These are phyloP conservation scores for Chelidonichthys spinosus DNA, from an alignment of 2,797 vertebrate genomes.

Conservation along the genomic window DNA sequence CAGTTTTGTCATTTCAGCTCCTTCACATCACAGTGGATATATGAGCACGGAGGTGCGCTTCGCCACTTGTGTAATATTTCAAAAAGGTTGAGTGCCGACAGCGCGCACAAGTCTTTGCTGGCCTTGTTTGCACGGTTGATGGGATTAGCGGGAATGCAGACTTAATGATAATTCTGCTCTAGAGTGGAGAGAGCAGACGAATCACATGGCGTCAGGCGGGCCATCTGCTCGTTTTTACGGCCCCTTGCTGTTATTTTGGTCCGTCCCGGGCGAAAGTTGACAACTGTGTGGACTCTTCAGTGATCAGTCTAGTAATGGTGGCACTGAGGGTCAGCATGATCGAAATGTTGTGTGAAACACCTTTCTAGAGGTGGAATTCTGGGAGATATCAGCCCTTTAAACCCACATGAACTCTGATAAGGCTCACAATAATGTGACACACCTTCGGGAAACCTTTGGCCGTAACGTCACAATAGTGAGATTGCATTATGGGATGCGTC, in stretches of 20 bases:
- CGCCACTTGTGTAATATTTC: neutral
- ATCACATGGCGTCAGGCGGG: slow-evolving; percentile 13
- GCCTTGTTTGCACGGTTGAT: slow-evolving; percentile 19
- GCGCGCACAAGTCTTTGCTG: neutral
- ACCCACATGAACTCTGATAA: no score
- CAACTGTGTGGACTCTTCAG: neutral
- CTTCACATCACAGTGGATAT: neutral
- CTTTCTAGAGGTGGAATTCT: neutral
- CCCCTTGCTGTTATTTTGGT: neutral
- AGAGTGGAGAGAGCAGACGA: neutral
- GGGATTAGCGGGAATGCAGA: slow-evolving; percentile 33
- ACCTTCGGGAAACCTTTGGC: neutral
- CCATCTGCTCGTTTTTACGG: slow-evolving; percentile 26
- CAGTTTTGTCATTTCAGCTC: slow-evolving; percentile 6
- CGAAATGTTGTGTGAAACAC: no score
- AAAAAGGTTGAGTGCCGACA: neutral
- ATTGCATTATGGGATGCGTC: neutral
- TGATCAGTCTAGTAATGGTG: neutral
- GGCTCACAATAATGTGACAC: neutral
- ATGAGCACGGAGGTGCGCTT: slow-evolving; percentile 1
- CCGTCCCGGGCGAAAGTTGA: neutral
- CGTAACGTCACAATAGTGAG: neutral
- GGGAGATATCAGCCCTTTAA: neutral
- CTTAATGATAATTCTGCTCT: slow-evolving; percentile 29
- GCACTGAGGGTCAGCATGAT: neutral